A percentile compares a stretch with the other conserved stretches of the same genome.
These are phyloP conservation scores for Heterocephalus glaber DNA, from an alignment of 2,113 vertebrate genomes.

Conservation along the genomic window DNA sequence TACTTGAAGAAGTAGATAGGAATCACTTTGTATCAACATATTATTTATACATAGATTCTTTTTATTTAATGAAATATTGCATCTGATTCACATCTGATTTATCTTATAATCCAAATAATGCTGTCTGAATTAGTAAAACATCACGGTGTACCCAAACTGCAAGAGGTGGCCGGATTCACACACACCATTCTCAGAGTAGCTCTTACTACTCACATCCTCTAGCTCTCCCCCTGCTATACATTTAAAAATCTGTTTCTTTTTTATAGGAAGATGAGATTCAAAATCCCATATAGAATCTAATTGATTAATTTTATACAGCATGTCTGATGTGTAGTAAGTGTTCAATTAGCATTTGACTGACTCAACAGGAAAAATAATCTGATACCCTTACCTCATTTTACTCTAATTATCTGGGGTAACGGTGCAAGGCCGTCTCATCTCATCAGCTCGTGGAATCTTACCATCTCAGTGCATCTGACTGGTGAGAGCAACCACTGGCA, in stretches of 20 bases:
- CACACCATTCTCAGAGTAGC: accelerated
- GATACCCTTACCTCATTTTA: neutral
- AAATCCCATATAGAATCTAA: neutral
- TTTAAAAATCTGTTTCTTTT: neutral
- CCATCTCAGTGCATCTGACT: too few species aligned
- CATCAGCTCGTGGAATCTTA: too few species aligned
- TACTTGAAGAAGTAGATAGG: neutral
- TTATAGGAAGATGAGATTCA: neutral
- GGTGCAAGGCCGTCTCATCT: neutral
- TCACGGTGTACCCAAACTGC: neutral
- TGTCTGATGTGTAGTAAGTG: neutral
- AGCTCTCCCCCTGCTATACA: neutral
- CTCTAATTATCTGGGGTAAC: neutral
- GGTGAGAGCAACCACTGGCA: neutral
- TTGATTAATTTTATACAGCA: slow-evolving; percentile 14
- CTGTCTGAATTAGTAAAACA: neutral
- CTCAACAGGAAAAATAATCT: slow-evolving; percentile 27
- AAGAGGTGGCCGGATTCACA: neutral
- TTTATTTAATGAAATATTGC: slow-evolving; percentile 23
- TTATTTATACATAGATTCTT: slow-evolving; percentile 22
- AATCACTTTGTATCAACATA: slow-evolving; percentile 10
- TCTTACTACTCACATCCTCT: neutral
- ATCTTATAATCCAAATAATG: slow-evolving; percentile 31
- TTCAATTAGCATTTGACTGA: neutral
- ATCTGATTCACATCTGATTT: neutral